These are phyloP conservation scores for Sinosuthora webbiana DNA, from an alignment of 2,113 vertebrate species.

Conservation along the genomic window DNA sequence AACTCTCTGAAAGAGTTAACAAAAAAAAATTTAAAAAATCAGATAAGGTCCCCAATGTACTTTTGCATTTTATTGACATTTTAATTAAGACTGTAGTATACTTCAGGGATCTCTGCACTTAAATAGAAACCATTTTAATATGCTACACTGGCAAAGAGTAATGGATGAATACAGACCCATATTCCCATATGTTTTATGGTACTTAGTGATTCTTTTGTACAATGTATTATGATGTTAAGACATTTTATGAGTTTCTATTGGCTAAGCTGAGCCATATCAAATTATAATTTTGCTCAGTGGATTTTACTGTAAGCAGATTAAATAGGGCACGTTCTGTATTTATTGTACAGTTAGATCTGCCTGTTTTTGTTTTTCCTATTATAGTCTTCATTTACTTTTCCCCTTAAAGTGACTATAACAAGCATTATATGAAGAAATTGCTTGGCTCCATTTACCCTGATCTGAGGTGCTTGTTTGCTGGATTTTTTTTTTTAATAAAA, in stretches of 20 bases:
- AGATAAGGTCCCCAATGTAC: conserved; percentile 67
- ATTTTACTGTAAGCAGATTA: conserved; percentile 78
- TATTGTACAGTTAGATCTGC: conserved; percentile 30
- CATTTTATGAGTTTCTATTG: conserved; percentile 76
- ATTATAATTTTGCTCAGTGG: conserved; percentile 79
- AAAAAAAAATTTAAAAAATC: neutral
- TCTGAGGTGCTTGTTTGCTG: neutral
- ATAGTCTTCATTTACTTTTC: conserved; percentile 60
- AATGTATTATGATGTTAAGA: conserved; percentile 75
- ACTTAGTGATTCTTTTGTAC: conserved; percentile 75
- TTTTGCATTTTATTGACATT: conserved; percentile 78
- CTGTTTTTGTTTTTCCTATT: conserved; percentile 59
- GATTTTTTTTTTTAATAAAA: neutral
- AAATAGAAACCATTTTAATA: conserved; percentile 81
- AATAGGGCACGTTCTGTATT: conserved; percentile 64
- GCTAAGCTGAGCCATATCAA: conserved; percentile 74
- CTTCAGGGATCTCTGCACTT: conserved; percentile 76
- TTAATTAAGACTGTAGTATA: conserved; percentile 77
- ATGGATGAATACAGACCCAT: conserved; percentile 73
- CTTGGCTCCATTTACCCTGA: neutral
- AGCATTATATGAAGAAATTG: neutral
- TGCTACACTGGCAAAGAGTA: conserved; percentile 69
- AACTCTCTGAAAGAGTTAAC: conserved; percentile 63
- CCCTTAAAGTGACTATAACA: conserved; percentile 39
- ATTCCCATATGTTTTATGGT: conserved; percentile 76